These are phyloP conservation scores for Magallana nippona DNA, from an alignment of 2,888 invertebrate genomes.

Conservation along the genomic window DNA sequence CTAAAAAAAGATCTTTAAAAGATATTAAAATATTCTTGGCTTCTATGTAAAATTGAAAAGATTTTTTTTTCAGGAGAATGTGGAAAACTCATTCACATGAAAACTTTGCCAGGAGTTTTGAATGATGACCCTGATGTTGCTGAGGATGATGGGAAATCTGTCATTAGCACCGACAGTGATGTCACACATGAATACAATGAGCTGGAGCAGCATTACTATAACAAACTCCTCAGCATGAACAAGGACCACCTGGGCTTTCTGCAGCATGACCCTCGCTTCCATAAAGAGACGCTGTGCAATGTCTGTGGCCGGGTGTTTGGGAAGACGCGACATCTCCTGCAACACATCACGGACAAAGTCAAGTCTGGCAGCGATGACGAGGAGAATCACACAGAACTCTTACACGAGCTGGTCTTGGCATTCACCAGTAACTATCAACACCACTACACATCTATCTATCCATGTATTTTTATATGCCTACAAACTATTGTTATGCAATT, in stretches of 20 bases:
- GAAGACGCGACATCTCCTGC: slow-evolving; percentile 31
- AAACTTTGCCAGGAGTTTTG: not conserved
- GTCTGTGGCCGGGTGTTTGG: slow-evolving; percentile 42
- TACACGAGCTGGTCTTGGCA: slow-evolving; percentile 31
- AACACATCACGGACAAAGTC: slow-evolving; percentile 48
- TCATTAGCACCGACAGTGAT: not conserved
- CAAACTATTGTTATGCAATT: too few species aligned
- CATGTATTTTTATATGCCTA: too few species aligned
- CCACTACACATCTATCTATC: too few species aligned
- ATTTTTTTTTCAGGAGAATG: slow-evolving; percentile 14
- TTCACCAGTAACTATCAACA: slow-evolving; percentile 37
- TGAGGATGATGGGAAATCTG: not conserved
- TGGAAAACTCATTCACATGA: slow-evolving; percentile 25
- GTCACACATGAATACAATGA: slow-evolving; percentile 41
- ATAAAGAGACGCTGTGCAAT: slow-evolving; percentile 35
- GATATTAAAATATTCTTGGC: too few species aligned
- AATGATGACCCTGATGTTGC: not conserved
- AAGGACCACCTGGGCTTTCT: slow-evolving; percentile 45
- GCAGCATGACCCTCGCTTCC: slow-evolving; percentile 32
- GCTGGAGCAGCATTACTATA: slow-evolving; percentile 51
- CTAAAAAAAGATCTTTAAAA: too few species aligned
- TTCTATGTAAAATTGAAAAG: not conserved
- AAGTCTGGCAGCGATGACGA: slow-evolving; percentile 47
- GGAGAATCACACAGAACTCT: slow-evolving; percentile 39
- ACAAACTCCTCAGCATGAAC: slow-evolving; percentile 48